A percentile compares a stretch with the other conserved stretches of the same genome.
These are phyloP conservation scores for Panthera tigris DNA, from an alignment of 2,113 vertebrate species.

Conservation along the genomic window DNA sequence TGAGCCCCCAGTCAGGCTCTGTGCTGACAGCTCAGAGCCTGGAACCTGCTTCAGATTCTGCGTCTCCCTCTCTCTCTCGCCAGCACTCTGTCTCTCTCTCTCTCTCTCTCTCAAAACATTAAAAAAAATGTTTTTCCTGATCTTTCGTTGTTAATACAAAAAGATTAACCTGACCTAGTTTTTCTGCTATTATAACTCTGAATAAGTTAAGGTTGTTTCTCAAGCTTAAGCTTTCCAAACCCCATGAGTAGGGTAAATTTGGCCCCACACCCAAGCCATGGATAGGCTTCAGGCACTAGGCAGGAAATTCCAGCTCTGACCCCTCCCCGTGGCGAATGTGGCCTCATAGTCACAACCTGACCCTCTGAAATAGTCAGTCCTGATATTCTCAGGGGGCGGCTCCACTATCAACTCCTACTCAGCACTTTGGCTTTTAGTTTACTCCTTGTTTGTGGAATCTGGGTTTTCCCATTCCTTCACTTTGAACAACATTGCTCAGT, in stretches of 20 bases:
- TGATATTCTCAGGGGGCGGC: neutral
- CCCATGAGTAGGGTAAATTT: neutral
- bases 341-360: neutral
- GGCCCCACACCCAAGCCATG: neutral
- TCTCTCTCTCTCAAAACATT: too few species aligned
- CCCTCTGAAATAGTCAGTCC: neutral
- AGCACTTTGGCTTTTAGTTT: neutral
- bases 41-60: too few species aligned
- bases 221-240: neutral
- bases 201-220: neutral
- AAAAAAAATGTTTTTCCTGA: neutral
- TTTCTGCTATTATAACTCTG: neutral
- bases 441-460: neutral
- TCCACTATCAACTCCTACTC: neutral
- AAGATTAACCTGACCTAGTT: neutral
- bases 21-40: too few species aligned
- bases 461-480: neutral
- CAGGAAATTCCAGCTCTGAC: neutral
- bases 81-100: too few species aligned
- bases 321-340: neutral
- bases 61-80: too few species aligned
- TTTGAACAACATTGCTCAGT: neutral
- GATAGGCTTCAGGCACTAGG: neutral
- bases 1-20: too few species aligned
- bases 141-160: neutral